These are phyloP conservation scores for Prolemur simus DNA, from an alignment of 2,113 vertebrate genomes.

Conservation along the genomic window DNA sequence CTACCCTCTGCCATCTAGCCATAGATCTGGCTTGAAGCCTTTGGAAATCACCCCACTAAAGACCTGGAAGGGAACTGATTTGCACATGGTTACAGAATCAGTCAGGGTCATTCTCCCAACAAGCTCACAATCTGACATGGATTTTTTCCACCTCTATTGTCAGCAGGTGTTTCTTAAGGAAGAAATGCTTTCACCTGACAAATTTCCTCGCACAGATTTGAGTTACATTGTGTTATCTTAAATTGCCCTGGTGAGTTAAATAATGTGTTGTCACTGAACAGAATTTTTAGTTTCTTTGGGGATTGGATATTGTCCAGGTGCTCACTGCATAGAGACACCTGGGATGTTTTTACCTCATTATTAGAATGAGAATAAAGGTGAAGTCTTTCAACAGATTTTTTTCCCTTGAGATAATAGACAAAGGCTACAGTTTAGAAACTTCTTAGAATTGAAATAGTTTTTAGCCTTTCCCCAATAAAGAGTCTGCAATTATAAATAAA, in stretches of 20 bases:
- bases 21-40: background rate
- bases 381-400: background rate
- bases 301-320: background rate
- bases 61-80: background rate
- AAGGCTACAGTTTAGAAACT: constrained; percentile 31
- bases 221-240: background rate
- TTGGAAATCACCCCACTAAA: background rate
- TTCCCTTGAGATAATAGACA: background rate
- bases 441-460: background rate
- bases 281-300: background rate
- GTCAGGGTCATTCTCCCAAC: background rate
- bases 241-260: constrained; percentile 26
- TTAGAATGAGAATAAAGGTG: background rate
- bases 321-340: background rate
- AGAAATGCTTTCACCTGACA: constrained; percentile 34
- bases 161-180: background rate
- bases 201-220: background rate
- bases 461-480: background rate
- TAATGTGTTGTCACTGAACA: background rate
- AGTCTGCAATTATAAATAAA: constrained; percentile 37
- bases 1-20: background rate
- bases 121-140: background rate
- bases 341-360: background rate
- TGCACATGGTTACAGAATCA: background rate
- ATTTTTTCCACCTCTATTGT: background rate